A percentile compares a stretch with the other conserved stretches of the same genome.
Conservation (phyloP, 2,113 vertebrate species). For the Thalassoma bifasciatum region DNA sequence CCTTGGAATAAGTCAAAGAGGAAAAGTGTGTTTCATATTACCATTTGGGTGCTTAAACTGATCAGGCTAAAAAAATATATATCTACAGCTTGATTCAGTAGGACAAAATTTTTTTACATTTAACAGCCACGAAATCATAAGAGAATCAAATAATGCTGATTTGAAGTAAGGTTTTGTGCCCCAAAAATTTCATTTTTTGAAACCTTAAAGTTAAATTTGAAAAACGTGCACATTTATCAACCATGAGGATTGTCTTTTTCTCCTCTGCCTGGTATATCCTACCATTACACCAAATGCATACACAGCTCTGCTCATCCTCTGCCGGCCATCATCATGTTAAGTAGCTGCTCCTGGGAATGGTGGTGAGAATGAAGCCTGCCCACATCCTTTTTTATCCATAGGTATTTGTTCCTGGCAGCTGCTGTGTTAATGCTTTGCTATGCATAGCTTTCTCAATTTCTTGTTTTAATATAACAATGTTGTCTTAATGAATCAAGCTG, state of each 20-base stretch:
- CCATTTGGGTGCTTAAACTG: no score
- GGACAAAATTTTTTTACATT: background rate
- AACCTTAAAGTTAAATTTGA: background rate
- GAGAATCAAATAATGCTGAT: no score
- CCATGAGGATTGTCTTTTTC: background rate
- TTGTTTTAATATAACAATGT: background rate
- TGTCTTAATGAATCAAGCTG: background rate
- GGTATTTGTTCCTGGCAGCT: constrained; percentile 10
- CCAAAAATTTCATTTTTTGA: background rate
- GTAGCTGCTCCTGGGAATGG: background rate
- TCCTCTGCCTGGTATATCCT: background rate
- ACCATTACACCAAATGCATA: background rate
- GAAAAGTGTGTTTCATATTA: background rate
- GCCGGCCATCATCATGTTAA: background rate
- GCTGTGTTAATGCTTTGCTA: constrained; percentile 1
- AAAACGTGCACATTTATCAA: background rate
- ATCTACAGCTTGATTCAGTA: background rate
- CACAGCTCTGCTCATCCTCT: constrained; percentile 3
- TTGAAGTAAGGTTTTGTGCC: background rate
- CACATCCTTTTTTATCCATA: constrained; percentile 12
- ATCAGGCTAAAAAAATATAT: background rate
- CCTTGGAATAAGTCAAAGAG: background rate
- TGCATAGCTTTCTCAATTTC: background rate
- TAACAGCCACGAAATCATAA: no score
- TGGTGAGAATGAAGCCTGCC: background rate